Conservation (phyloP, 2,797 vertebrate species). For the Semotilus atromaculatus region DNA sequence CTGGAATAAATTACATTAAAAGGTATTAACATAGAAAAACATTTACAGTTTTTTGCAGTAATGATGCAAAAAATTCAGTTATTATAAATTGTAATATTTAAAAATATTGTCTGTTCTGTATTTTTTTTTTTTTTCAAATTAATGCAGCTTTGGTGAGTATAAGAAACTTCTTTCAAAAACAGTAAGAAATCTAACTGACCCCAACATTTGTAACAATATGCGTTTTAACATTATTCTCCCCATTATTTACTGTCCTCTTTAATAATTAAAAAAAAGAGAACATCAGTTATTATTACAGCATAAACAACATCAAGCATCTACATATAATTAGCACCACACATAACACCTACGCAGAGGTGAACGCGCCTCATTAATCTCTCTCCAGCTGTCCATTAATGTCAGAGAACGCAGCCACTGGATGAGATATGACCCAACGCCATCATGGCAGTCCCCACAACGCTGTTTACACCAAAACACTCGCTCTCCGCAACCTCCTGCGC, state of each 20-base stretch:
- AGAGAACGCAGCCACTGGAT: conserved; percentile 22
- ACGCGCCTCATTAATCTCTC: conserved; percentile 5
- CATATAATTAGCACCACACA: not conserved
- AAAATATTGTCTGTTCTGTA: not conserved
- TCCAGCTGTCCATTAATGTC: conserved; percentile 48
- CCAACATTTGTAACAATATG: not conserved
- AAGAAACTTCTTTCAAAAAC: not conserved
- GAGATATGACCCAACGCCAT: conserved; percentile 52
- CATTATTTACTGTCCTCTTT: not conserved
- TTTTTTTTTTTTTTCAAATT: not conserved
- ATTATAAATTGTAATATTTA: not conserved
- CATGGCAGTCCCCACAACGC: conserved; percentile 37
- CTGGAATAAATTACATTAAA: too few species aligned
- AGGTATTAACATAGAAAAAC: too few species aligned
- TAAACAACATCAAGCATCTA: conserved; percentile 2
- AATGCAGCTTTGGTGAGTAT: not conserved
- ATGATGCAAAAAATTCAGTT: too few species aligned
- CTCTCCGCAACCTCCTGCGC: conserved; percentile 46
- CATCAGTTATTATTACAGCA: not conserved
- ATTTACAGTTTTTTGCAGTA: too few species aligned
- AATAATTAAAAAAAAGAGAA: not conserved
- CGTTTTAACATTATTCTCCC: not conserved
- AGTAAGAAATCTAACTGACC: too few species aligned
- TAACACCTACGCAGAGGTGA: conserved; percentile 20
- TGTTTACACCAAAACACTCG: conserved; percentile 63